A percentile compares a stretch with the other conserved stretches of the same genome.
These are phyloP conservation scores for Porites evermanni DNA, from an alignment of 92 coral and sea anemone genomes.

Conservation along the genomic window DNA sequence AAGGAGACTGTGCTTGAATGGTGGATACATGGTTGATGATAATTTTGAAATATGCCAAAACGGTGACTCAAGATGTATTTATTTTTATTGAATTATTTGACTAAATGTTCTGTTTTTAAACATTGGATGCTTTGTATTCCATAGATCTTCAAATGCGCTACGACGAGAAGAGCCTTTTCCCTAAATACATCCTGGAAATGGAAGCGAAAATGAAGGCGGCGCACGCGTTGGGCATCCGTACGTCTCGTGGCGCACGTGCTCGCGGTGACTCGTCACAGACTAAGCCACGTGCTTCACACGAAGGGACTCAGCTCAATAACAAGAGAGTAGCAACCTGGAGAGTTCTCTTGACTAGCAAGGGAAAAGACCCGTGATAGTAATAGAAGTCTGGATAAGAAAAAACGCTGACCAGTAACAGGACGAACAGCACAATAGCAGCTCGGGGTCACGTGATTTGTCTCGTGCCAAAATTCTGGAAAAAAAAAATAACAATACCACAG, in stretches of 20 bases:
- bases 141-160: constrained; percentile 95
- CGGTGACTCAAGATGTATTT: no score
- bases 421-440: no score
- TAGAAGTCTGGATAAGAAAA: no score
- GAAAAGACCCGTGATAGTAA: not conserved
- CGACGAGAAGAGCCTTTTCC: constrained; percentile 96
- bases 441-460: no score
- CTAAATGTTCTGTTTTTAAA: not conserved
- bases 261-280: constrained; percentile 32
- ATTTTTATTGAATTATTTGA: no score
- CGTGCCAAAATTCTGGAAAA: no score
- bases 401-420: no score
- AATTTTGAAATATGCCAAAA: no score
- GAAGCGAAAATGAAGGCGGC: constrained; percentile 93
- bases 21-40: no score
- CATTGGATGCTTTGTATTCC: not conserved
- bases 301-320: constrained; percentile 11
- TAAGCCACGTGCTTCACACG: constrained; percentile 30
- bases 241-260: constrained; percentile 74
- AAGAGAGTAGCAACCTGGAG: constrained; percentile 27
- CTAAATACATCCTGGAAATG: constrained; percentile 94
- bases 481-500: no score
- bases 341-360: constrained; percentile 24
- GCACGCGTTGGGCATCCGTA: constrained; percentile 83
- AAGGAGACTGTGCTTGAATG: no score